Evolutionary conservation across 2,888 invertebrate species (phyloP).

Genomic region (Gymnocheta viridis): DNA sequence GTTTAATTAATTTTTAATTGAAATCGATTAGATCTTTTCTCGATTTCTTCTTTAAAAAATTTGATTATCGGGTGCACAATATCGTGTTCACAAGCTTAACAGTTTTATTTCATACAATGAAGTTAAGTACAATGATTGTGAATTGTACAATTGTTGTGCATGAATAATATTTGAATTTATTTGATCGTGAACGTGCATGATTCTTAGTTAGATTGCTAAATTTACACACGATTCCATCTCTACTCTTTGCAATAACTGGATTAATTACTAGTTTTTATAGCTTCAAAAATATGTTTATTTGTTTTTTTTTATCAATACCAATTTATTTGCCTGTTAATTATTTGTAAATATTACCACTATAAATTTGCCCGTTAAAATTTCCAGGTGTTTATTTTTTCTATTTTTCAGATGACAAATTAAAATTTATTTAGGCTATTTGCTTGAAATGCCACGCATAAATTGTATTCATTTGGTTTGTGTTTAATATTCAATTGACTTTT

Average conservation of each 20-base stretch:
- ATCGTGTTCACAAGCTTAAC: too few species aligned
- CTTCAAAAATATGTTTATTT: neutral
- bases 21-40: too few species aligned
- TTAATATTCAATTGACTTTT: neutral
- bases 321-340: neutral
- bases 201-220: too few species aligned
- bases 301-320: neutral
- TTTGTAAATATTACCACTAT: neutral
- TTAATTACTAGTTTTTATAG: neutral
- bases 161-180: too few species aligned
- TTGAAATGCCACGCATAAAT: neutral
- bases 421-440: conserved; percentile 39
- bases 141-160: too few species aligned
- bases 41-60: too few species aligned
- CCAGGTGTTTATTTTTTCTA: conserved; percentile 44
- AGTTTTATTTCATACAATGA: too few species aligned
- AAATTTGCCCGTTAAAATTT: neutral
- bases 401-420: conserved; percentile 27
- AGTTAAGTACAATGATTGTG: too few species aligned
- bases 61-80: too few species aligned
- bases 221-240: neutral
- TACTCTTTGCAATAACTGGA: neutral
- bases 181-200: too few species aligned
- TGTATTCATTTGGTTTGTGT: neutral
- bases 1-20: too few species aligned